Base-by-base conservation (phyloP, 2,113 vertebrate genomes). In the Bubo bubo region DNA sequence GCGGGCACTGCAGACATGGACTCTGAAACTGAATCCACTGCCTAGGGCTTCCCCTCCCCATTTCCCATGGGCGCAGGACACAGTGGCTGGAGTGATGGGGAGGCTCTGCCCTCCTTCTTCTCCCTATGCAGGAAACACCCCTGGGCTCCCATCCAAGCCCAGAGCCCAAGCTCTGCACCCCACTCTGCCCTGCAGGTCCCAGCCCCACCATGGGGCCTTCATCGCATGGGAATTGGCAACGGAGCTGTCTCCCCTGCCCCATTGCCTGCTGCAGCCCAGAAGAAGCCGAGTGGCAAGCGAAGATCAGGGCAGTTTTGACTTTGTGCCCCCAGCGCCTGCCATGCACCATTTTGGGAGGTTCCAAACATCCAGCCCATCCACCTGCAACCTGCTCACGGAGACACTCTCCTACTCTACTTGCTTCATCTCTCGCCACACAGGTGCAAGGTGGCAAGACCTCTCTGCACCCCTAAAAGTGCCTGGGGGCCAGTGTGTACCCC, bases 401-500 rank as follows among this genome's bases (percentile, higher is more conserved):
- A 79, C 9, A 23, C 8, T 20, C 34, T 81, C 87, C 74, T 67
- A 39, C 41, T 70, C 35, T 27, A 8, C 34, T 55, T 56, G 35
- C 35, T 74, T 68, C 64, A 53, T 58, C 45, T 79, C 24, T 16
- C 20, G 12, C 18, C 2, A 4, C 55, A 13, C 11, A 71, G n/a
- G 55, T 1, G 0, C 16, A 67, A 39, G 52, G 82, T 66, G 60
- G 62, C 16, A 62, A 92, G 59, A 66, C 11, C 32, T 56, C 45
- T 74, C 34, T 1, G 3, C 55, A 30, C 12, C 2, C 24, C 11
- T 8, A 50, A 82, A 59, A 18, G 28, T 67, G 16, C 30, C 62
- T 66, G 50, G 18, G 24, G 55, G 41, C 4, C 17, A 66, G 35
- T 0, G 3, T 0, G 0, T 19, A 34, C 28, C 28, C 63, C 59